Evolutionary conservation across 2,797 vertebrate species (phyloP).

Genomic region (Octomys mimax): DNA sequence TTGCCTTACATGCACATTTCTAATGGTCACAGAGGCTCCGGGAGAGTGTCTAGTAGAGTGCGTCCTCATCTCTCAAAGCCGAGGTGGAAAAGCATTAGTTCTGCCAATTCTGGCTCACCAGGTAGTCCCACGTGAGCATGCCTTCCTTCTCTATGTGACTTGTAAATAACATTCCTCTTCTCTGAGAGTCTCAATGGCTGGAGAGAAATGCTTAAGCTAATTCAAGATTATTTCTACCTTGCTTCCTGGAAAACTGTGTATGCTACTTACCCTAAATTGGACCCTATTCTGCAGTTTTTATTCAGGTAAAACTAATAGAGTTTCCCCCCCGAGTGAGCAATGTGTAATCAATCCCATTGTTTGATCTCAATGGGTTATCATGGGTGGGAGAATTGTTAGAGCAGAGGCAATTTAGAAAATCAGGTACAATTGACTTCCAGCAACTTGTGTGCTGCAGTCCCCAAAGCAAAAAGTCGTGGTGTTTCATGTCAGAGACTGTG

Average conservation of each 20-base stretch:
- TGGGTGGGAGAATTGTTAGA: constrained; percentile 81
- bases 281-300: constrained; percentile 76
- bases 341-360: constrained; percentile 86
- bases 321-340: constrained; percentile 77
- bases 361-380: constrained; percentile 84
- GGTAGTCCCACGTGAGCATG: not conserved
- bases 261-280: constrained; percentile 75
- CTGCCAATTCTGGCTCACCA: not conserved
- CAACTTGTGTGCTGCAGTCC: constrained; percentile 76
- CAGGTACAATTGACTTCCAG: constrained; percentile 82
- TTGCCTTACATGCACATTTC: not conserved
- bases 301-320: constrained; percentile 83
- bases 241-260: constrained; percentile 73
- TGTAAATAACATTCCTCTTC: constrained; percentile 77
- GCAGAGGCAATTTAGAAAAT: constrained; percentile 82
- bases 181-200: constrained; percentile 65
- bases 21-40: not conserved
- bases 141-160: constrained; percentile 62
- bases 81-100: not conserved
- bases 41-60: not conserved
- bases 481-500: constrained; percentile 59
- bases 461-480: constrained; percentile 69
- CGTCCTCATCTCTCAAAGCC: not conserved
- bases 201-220: constrained; percentile 66
- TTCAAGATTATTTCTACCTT: constrained; percentile 68